Evolutionary conservation across 92 coral and sea anemone species (phyloP).

Genomic region (Desmophyllum pertusum): DNA sequence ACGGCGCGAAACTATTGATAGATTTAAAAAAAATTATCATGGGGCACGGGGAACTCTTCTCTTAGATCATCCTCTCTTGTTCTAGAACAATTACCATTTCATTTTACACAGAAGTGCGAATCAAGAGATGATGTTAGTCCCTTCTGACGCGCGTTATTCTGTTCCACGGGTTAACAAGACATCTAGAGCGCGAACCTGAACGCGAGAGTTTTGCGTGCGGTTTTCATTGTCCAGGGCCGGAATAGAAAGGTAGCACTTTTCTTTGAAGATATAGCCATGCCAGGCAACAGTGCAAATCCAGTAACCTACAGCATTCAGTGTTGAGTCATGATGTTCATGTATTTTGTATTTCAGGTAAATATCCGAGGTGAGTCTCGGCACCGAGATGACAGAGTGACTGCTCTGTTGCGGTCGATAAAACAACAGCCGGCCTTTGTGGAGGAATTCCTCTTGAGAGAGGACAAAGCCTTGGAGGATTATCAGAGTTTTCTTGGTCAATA

Average conservation of each 20-base stretch:
- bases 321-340: background rate
- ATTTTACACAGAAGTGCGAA: too few species aligned
- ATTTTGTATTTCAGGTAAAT: slow-evolving; percentile 72
- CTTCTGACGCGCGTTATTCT: background rate
- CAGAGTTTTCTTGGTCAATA: slow-evolving; percentile 56
- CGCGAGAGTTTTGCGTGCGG: background rate
- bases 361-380: slow-evolving; percentile 73
- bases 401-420: slow-evolving; percentile 46
- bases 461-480: slow-evolving; percentile 72
- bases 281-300: too few species aligned
- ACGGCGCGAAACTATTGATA: too few species aligned
- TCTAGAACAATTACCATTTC: too few species aligned
- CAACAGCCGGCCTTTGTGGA: slow-evolving; percentile 75
- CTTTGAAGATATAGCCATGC: too few species aligned
- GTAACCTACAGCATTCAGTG: too few species aligned
- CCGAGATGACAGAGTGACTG: slow-evolving; percentile 42
- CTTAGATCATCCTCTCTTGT: too few species aligned
- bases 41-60: too few species aligned
- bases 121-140: background rate
- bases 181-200: background rate
- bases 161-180: background rate
- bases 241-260: background rate
- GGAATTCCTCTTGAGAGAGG: slow-evolving; percentile 78
- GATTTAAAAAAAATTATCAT: too few species aligned
- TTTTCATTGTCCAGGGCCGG: background rate